Base-by-base conservation (phyloP, 92 coral and sea anemone species). In the Pocillopora meandrina region DNA sequence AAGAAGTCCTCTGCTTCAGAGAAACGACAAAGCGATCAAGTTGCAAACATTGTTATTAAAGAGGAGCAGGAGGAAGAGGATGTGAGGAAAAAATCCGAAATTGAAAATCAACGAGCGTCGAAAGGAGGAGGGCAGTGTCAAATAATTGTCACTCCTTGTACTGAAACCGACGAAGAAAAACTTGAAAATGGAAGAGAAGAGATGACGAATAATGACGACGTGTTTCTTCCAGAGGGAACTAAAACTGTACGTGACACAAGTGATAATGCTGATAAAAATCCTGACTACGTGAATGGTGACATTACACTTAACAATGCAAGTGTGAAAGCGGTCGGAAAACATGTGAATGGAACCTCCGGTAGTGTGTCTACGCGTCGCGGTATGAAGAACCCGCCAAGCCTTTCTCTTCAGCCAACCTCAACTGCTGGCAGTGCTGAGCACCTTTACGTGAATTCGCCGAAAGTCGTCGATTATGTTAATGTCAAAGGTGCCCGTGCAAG, bases 361-460 rank as follows among this genome's bases (percentile, higher is more conserved):
- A 83, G 80, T 68, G 88, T 84, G 3, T 76, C 88, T 3, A 52
- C 88, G 12, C 92, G 90, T 78, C 87, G 98, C 35, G 95, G 98
- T 69, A 68, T 87, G 63, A 92, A 83, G 79, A 88, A 70, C 34
- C 98, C 98, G 12, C 98, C 98, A 33, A 92, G 86, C 65, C 88
- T 89, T 21, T 62, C 86, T 56, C 76, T 85, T 12, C 82, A 89
- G 10, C 93, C 95, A 34, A 74, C 89, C 58, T 69, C 79, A 26
- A 60, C 85, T 20, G 73, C 56, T 62, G 85, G 79, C 56, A 84
- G 89, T 58, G 81, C 88, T 0, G 90, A 88, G 26, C 88, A 84
- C 72, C 95, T 88, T 17, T 91, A 91, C 23, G 92, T 91, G 36
- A 91, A 91, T 47, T 81, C 95, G 0, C 92, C 94, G 1, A 87